Evolutionary conservation across 2,797 vertebrate species (phyloP), one percentile per base, ranked within the genome.

Genomic region (Pseudochromis fuscus): DNA sequence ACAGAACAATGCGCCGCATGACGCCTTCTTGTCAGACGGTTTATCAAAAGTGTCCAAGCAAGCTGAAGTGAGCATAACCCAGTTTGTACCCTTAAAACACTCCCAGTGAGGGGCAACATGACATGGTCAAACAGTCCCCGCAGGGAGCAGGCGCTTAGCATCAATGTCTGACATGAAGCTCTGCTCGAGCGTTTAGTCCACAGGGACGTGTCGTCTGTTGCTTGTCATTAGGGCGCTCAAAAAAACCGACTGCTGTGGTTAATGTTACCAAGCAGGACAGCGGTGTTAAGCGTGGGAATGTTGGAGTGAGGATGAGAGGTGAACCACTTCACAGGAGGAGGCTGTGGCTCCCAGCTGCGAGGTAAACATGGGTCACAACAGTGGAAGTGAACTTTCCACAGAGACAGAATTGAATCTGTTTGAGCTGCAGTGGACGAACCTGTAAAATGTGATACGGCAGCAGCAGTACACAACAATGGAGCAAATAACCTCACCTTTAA

Each of bases 251-350:
- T 25, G 66, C 42, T 57, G 82, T 15, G 78, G 77, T 61, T 88
- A 33, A 73, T 61, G 76, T 77, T 83, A 71, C 82, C 77, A 77
- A 79, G 67, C 61, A 68, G 7, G 18, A 42, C 46, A 63, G 61
- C 66, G 45, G 50, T 10, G 21, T 69, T 12, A 12, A 49, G 71
- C 64, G 77, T 90, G 89, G 82, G 86, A 91, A 89, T 67, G 37
- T 58, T 71, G 33, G 52, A 67, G 5, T 35, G 58, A 69, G 64
- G 56, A 67, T 58, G 30, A 15, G 66, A 59, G 50, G 21, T 12
- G 61, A 77, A 67, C 21, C 60, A 38, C 38, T 55, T 67, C 73
- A 86, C 71, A 83, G 71, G 75, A 79, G 72, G 73, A 50, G 64
- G 42, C 72, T 37, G 38, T 15, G 46, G 57, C 61, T 71, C 67